phyloP scores from a whole-genome alignment of 1,140 invertebrate genomes.

The Phocides pigmalion region DNA sequence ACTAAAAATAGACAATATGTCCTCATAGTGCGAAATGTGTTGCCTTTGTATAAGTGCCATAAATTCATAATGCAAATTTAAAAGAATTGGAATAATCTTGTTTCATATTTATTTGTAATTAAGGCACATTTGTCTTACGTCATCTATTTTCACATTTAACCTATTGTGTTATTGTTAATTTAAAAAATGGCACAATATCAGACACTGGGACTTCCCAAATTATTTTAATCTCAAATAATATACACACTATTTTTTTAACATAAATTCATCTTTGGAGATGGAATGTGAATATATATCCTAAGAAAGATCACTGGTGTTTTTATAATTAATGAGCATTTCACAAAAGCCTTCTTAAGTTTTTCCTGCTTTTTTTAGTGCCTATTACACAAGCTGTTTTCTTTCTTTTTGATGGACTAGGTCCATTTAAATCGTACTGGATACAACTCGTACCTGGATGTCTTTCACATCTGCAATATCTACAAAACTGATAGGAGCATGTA shows the following conservation, averaged over 20 bases:
- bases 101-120: neutral
- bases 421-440: slow-evolving; percentile 67
- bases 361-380: slow-evolving; percentile 73
- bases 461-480: slow-evolving; percentile 65
- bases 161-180: slow-evolving; percentile 29
- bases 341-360: slow-evolving; percentile 70
- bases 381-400: slow-evolving; percentile 63
- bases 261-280: slow-evolving; percentile 60
- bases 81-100: neutral
- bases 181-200: slow-evolving; percentile 56
- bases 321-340: slow-evolving; percentile 44
- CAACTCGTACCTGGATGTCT: slow-evolving; percentile 69
- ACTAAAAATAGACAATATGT: neutral
- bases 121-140: slow-evolving; percentile 9
- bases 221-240: slow-evolving; percentile 42
- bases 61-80: too few species aligned
- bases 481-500: slow-evolving; percentile 72
- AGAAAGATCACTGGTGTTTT: slow-evolving; percentile 51
- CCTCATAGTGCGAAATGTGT: neutral
- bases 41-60: too few species aligned
- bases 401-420: slow-evolving; percentile 79
- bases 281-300: slow-evolving; percentile 52
- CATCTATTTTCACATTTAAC: neutral
- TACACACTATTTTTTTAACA: slow-evolving; percentile 41
- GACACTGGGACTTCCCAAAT: slow-evolving; percentile 42